Conservation (phyloP, 2,113 vertebrate genomes). For the Illadopsis cleaveri region DNA sequence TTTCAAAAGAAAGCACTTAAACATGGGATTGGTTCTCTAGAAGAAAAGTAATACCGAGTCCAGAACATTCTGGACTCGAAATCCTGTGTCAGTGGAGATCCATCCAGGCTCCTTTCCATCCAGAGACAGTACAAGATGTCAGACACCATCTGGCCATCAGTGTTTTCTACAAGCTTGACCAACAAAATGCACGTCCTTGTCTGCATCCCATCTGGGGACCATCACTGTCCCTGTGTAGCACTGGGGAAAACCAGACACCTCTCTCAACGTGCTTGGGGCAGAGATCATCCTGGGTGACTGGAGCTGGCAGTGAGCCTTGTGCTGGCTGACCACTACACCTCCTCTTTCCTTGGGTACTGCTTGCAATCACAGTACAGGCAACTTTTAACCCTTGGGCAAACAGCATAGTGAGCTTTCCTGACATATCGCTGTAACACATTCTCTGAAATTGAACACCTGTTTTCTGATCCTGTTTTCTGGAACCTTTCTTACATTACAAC, state of each 20-base stretch:
- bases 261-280: not conserved
- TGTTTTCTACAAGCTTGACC: not conserved
- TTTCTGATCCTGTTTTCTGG: not conserved
- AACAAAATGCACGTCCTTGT: not conserved
- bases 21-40: not conserved
- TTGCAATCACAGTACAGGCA: not conserved
- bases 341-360: not conserved
- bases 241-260: not conserved
- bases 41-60: not conserved
- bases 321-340: not conserved
- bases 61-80: not conserved
- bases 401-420: not conserved
- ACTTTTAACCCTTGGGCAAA: not conserved
- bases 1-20: not conserved
- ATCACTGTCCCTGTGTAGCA: not conserved
- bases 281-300: not conserved
- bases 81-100: not conserved
- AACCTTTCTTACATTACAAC: not conserved
- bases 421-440: not conserved
- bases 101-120: not conserved
- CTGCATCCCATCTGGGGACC: not conserved
- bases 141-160: not conserved
- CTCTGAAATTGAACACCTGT: not conserved
- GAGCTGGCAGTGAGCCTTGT: not conserved
- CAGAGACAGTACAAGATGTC: not conserved